Evolutionary conservation across 2,888 invertebrate species (phyloP).

Genomic region (Lobophora halterata): DNA sequence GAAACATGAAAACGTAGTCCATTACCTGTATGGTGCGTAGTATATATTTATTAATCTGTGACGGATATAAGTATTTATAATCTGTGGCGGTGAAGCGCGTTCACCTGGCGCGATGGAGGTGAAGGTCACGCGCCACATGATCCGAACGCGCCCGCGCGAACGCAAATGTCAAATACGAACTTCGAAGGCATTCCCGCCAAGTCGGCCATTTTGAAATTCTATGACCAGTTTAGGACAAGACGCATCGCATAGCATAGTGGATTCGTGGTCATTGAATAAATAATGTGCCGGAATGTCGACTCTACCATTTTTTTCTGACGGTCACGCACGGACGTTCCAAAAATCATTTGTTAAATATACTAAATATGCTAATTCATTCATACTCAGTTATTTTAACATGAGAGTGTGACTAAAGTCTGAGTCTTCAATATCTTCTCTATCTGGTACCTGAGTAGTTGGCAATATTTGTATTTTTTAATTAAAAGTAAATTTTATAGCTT

Average conservation of each 20-base stretch:
- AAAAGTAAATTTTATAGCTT: too few relatives aligned
- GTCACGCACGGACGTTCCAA: constrained; percentile 29
- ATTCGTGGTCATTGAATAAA: constrained; percentile 15
- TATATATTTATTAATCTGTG: neutral
- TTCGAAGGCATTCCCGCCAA: constrained; percentile 54
- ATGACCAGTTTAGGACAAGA: constrained; percentile 61
- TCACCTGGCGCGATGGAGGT: constrained; percentile 70
- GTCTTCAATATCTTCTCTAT: constrained; percentile 11
- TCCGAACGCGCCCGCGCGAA: constrained; percentile 44
- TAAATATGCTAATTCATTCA: constrained; percentile 29
- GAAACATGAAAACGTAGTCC: constrained; percentile 12
- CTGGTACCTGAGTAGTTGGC: too few relatives aligned
- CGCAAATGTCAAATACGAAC: constrained; percentile 61
- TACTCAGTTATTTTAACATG: constrained; percentile 23
- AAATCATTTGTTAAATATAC: constrained; percentile 26
- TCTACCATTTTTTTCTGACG: constrained; percentile 43
- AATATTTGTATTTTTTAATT: too few relatives aligned
- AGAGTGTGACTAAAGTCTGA: constrained; percentile 16
- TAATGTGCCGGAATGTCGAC: constrained; percentile 44
- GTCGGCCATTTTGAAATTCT: constrained; percentile 67
- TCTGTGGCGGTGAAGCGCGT: constrained; percentile 44
- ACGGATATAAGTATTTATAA: constrained; percentile 2
- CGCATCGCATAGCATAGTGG: constrained; percentile 30
- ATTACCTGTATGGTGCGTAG: constrained; percentile 3
- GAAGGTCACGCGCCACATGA: constrained; percentile 67